Conservation (phyloP, 2,797 vertebrate genomes). For the Fundulus diaphanus region DNA sequence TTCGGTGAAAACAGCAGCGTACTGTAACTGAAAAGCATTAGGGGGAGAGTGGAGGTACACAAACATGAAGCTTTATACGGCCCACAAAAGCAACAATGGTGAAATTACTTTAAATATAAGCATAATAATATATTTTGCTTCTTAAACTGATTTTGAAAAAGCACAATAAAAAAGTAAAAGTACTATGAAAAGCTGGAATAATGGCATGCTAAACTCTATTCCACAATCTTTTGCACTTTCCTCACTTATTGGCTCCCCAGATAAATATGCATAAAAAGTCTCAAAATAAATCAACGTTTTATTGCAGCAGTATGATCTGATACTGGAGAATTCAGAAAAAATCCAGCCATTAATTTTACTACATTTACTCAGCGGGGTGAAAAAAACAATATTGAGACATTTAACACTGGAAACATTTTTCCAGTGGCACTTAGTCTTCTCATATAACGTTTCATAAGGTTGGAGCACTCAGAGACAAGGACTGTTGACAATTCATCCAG, state of each 20-base stretch:
- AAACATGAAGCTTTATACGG: conserved; percentile 13
- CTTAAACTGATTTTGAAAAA: neutral
- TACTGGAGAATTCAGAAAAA: too few relatives aligned
- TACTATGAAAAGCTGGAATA: neutral
- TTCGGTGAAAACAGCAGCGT: conserved; percentile 23
- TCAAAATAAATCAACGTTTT: neutral
- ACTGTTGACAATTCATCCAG: too few relatives aligned
- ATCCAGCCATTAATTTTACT: too few relatives aligned
- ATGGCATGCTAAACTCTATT: too few relatives aligned
- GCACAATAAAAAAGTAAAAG: neutral
- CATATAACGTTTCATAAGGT: too few relatives aligned
- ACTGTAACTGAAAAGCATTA: neutral
- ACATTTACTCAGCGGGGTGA: too few relatives aligned
- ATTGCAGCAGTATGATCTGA: neutral
- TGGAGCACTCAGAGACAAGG: too few relatives aligned
- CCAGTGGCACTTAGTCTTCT: neutral
- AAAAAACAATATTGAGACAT: too few relatives aligned
- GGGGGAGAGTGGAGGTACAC: conserved; percentile 11
- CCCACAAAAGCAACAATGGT: neutral
- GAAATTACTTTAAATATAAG: neutral
- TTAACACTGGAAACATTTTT: neutral
- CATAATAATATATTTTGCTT: neutral
- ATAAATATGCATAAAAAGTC: neutral
- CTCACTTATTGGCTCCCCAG: neutral
- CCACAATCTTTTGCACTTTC: neutral